Conservation (phyloP, 1,140 invertebrate genomes). For the Drosophila serrata region DNA sequence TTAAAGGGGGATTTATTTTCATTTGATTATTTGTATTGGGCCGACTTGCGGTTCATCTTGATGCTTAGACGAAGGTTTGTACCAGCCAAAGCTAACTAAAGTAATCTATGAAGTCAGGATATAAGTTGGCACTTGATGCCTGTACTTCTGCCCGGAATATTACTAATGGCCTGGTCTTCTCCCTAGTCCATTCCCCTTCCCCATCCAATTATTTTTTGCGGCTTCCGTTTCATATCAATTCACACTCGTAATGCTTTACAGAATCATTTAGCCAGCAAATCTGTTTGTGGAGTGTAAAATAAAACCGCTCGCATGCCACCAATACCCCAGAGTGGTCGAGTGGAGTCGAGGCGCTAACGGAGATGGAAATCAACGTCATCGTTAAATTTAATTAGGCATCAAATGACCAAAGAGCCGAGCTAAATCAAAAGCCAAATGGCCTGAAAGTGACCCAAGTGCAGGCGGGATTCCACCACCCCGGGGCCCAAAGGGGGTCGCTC, state of each 20-base stretch:
- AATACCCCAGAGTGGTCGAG: slow-evolving; percentile 1
- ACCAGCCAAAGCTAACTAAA: background rate
- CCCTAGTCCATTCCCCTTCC: background rate
- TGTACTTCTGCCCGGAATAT: background rate
- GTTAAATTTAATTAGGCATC: slow-evolving; percentile 85
- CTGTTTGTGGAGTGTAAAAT: slow-evolving; percentile 44
- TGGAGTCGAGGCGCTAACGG: background rate
- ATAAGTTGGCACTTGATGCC: background rate
- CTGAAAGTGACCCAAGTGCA: slow-evolving; percentile 63
- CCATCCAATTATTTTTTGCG: slow-evolving; percentile 15
- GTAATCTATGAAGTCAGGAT: background rate
- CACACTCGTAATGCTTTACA: slow-evolving; percentile 14
- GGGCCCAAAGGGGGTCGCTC: slow-evolving; percentile 8
- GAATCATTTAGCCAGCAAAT: slow-evolving; percentile 17
- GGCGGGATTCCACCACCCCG: slow-evolving; percentile 6
- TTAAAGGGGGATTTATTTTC: slow-evolving; percentile 1
- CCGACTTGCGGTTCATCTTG: slow-evolving; percentile 2
- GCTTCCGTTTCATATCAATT: slow-evolving; percentile 30
- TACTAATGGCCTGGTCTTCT: background rate
- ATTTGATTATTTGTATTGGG: slow-evolving; percentile 13
- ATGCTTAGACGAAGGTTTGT: background rate
- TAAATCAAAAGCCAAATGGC: slow-evolving; percentile 81
- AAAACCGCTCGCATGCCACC: slow-evolving; percentile 24
- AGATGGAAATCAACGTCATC: slow-evolving; percentile 72
- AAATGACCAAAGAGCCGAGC: slow-evolving; percentile 70